Evolutionary conservation across 2,888 invertebrate species (phyloP).

Genomic region (Diaphora mendica): DNA sequence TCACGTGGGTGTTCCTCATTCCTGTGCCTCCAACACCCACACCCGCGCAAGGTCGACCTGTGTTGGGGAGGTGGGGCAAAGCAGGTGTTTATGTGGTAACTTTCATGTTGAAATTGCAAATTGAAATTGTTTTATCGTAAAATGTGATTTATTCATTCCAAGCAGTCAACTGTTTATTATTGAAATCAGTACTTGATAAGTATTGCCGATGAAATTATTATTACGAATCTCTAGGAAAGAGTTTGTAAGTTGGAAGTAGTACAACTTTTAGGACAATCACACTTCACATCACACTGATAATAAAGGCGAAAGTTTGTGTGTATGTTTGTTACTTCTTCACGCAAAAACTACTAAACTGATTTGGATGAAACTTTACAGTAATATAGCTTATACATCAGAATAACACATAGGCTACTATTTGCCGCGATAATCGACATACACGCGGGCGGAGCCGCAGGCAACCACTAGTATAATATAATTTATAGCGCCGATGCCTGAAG

Average conservation of each 20-base stretch:
- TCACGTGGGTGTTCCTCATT: constrained; percentile 38
- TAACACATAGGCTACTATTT: too few species aligned
- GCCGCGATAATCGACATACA: too few species aligned
- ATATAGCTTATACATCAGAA: too few species aligned
- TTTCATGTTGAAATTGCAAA: constrained; percentile 37
- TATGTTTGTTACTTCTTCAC: too few species aligned
- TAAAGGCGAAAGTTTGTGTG: too few species aligned
- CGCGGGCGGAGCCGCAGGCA: too few species aligned
- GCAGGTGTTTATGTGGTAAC: constrained; percentile 48
- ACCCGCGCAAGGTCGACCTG: constrained; percentile 42
- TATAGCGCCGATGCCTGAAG: neutral
- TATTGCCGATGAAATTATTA: neutral
- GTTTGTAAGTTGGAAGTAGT: neutral
- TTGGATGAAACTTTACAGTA: too few species aligned
- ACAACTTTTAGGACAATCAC: neutral
- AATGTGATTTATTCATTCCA: constrained; percentile 10
- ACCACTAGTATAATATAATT: too few species aligned
- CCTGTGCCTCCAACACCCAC: constrained; percentile 21
- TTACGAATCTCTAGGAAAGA: neutral
- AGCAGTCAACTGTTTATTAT: constrained; percentile 1
- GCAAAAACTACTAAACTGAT: too few species aligned
- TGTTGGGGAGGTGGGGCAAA: constrained; percentile 29
- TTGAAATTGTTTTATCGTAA: constrained; percentile 20
- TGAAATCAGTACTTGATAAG: neutral
- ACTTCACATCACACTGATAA: too few species aligned